Percentiles rank a stretch among this genome's conserved stretches.
Conservation (phyloP, 2,797 vertebrate species). For the Triplophysa bombifrons region DNA sequence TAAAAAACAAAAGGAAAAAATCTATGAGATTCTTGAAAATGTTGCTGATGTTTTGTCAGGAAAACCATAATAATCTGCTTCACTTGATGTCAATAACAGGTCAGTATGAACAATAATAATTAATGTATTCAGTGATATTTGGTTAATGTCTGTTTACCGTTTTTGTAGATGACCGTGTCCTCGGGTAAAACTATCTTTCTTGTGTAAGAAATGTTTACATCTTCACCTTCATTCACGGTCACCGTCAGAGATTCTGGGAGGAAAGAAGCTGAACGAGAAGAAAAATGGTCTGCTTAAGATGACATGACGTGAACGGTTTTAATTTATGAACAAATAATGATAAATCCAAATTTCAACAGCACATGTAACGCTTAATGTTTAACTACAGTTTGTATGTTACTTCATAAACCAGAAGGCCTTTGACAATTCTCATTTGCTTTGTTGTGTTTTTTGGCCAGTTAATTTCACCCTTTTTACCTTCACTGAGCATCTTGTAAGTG, state of each 20-base stretch:
- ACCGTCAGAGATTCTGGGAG: conserved; percentile 81
- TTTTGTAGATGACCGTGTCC: conserved; percentile 84
- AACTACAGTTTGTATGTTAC: neutral
- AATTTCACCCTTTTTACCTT: conserved; percentile 66
- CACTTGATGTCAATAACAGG: neutral
- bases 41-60: neutral
- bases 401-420: neutral
- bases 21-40: neutral
- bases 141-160: conserved; percentile 66
- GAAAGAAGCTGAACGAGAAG: conserved; percentile 76
- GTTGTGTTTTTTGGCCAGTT: neutral
- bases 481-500: conserved; percentile 84
- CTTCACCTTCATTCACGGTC: conserved; percentile 82
- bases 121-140: neutral
- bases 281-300: neutral
- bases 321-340: neutral
- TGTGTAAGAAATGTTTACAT: conserved; percentile 80
- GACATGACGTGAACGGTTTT: neutral
- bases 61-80: neutral
- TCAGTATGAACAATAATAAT: neutral
- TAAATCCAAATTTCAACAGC: neutral
- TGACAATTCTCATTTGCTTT: neutral
- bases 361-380: neutral
- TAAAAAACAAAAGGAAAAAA: conserved; percentile 5
- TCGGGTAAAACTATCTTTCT: conserved; percentile 77